phyloP scores from a whole-genome alignment of 2,888 invertebrate species.

The Tetheella fluctuosa region DNA sequence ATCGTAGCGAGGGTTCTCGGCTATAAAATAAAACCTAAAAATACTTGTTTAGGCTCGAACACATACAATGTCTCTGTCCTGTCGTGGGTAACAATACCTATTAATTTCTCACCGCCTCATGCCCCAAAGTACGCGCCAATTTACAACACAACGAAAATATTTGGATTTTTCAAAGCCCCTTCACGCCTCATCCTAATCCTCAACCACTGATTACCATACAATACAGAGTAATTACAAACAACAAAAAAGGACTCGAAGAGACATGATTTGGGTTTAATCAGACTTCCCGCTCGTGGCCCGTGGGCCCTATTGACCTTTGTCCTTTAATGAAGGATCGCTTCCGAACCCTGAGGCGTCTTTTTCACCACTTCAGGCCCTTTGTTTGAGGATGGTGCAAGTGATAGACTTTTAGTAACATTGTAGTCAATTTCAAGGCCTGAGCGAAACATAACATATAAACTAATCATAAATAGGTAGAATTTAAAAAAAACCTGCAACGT shows the following conservation, averaged over 20 bases:
- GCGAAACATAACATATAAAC: too few relatives aligned
- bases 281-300: constrained; percentile 40
- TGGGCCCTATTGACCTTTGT: constrained; percentile 65
- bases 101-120: too few relatives aligned
- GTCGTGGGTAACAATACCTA: too few relatives aligned
- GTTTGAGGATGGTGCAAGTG: constrained; percentile 27
- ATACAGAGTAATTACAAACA: constrained; percentile 52
- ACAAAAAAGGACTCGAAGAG: constrained; percentile 46
- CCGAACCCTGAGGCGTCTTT: constrained; percentile 63
- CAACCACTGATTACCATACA: constrained; percentile 24
- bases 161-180: not conserved
- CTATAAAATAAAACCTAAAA: too few relatives aligned
- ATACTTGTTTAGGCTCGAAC: too few relatives aligned
- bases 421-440: too few relatives aligned
- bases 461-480: too few relatives aligned
- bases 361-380: constrained; percentile 47
- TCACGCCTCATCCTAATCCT: not conserved
- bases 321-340: constrained; percentile 67
- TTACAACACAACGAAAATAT: not conserved
- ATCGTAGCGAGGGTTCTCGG: too few relatives aligned
- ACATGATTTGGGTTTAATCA: constrained; percentile 59
- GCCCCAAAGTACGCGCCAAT: not conserved
- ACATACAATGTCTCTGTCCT: too few relatives aligned
- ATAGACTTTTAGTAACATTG: constrained; percentile 8
- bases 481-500: too few relatives aligned